Evolutionary conservation across 2,797 vertebrate species (phyloP), one percentile per base, ranked within the genome.

Genomic region (Urosaurus nigricauda): DNA sequence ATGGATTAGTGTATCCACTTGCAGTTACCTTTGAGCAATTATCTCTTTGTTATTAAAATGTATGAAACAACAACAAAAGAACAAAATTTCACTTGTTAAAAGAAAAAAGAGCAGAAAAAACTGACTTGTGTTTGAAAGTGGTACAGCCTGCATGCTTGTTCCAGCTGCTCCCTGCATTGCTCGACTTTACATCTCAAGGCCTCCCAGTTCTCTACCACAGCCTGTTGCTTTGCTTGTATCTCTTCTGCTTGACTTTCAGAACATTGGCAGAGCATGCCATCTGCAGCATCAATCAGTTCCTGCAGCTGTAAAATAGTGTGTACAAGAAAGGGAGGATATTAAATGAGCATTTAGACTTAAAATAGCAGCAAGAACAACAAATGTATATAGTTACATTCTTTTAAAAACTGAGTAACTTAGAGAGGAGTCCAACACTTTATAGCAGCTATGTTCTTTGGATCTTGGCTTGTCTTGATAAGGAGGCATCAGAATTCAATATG

Each of bases 131-230:
- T 94, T 2, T 97, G 97, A 93, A 99, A 99, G 63, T 88, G 83
- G 85, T 97, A 96, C 85, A 97, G 96, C 84, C 96, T 96, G 88
- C 95, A 88, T 0, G 97, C 94, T 12, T 85, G 90, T 68, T 96
- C 96, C 16, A 99, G 96, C 89, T 96, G 95, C 40, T 93, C 95
- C 89, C 97, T 97, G 89, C 96, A 97, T 87, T 94, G 93, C 17
- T 97, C 97, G 4, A 97, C 87, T 35, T 90, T 94, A n/a, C 91
- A 92, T 26, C 96, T 96, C 17, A 98, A 96, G 79, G 92, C 95
- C 90, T 97, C 98, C 98, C 98, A 98, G 75, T 86, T 95, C 90
- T 97, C 97, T 58, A 94, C 95, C 92, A 98, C 93, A 26, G 97
- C 96, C 91, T 97, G 96, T 92, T 98, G 98, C 79, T 95, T 96